These are phyloP conservation scores for Ailurus styani DNA, from an alignment of 2,113 vertebrate genomes.

Conservation along the genomic window DNA sequence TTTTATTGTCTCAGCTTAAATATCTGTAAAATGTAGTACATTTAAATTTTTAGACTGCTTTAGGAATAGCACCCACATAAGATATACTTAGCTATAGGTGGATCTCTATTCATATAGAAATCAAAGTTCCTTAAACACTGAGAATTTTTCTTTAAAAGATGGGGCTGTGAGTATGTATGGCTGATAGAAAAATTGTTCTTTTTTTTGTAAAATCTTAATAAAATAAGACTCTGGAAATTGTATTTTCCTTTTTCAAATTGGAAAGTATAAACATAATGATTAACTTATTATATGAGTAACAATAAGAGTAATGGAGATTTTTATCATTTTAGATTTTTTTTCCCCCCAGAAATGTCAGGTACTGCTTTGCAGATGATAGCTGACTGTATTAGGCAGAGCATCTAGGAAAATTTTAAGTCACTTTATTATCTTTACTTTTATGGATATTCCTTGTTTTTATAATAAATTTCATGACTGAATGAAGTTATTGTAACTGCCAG, in stretches of 20 bases:
- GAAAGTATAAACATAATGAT: background rate
- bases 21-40: background rate
- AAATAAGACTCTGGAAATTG: background rate
- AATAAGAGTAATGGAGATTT: background rate
- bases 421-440: background rate
- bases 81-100: background rate
- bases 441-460: background rate
- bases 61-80: background rate
- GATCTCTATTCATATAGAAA: background rate
- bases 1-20: background rate
- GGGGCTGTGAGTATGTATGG: background rate
- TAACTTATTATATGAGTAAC: background rate
- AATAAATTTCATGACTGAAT: background rate
- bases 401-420: background rate
- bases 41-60: slow-evolving; percentile 10
- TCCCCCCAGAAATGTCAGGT: background rate
- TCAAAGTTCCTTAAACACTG: background rate
- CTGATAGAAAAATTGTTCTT: background rate
- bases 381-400: background rate
- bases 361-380: background rate
- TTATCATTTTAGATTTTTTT: background rate
- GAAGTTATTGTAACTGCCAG: background rate
- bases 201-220: slow-evolving; percentile 23
- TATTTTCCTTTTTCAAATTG: background rate
- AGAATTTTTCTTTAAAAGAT: background rate